Base-by-base conservation (phyloP, 2,797 vertebrate species). In the Manis javanica region DNA sequence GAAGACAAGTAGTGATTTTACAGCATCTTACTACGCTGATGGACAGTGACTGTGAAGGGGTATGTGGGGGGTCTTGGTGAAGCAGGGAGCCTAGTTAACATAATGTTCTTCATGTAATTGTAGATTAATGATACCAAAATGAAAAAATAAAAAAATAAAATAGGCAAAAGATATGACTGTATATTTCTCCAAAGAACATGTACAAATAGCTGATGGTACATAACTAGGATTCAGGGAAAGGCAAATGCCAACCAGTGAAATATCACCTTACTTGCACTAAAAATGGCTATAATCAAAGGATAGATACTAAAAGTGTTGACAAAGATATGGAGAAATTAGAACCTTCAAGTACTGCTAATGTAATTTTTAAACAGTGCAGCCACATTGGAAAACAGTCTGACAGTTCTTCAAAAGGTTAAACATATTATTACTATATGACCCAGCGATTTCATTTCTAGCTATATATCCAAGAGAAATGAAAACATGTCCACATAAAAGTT, bases 401-500 rank as follows among this genome's bases (percentile, higher is more conserved):
- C 24, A 83, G 26, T 68, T 84, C 15, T 66, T 83, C 64, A 46
- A 75, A 90, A 94, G 11, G 21, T 68, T 71, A 77, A 94, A 39
- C 8, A 91, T 9, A 71, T 31, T 83, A 82, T 31, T 85, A 49
- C 6, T 55, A n/a, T 39, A 71, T 71, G 46, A 92, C 16, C 1
- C 8, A 79, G 37, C 13, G 81, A 92, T 57, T 92, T 61, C 29
- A 55, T 21, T 78, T 39, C 74, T 66, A 79, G 8, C 5, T 74
- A 81, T 72, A 23, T 7, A 88, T 14, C 88, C 12, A 78, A 81
- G 29, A 75, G 14, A 86, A 91, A 89, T 75, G 64, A 89, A 91
- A 84, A 69, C 23, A 57, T 4, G 14, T 9, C n/a, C 53, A 82
- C 5, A 69, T 13, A 77, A 94, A 57, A 81, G 15, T 24, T 19